Base-by-base conservation (phyloP, 2,888 invertebrate genomes). In the Philaethria dido region DNA sequence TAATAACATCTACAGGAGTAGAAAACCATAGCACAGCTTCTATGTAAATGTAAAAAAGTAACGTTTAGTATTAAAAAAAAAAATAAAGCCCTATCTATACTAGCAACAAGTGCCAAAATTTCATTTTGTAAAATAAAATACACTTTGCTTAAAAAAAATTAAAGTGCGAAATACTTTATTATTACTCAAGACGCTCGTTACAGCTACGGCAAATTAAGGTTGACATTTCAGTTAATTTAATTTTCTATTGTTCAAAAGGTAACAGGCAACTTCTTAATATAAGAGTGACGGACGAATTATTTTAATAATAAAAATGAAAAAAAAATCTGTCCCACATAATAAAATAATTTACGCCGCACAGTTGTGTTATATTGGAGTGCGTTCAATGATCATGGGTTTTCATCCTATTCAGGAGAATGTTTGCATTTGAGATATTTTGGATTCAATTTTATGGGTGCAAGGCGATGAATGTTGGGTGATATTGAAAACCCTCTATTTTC, bases 181-280 rank as follows among this genome's bases (percentile, higher is more conserved):
- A 47, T 69, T 67, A 57, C 52, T 20, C 67, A 69, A 69, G 20
- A 66, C 45, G 36, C 11, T 47, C 64, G 64, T 59, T 52, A 64
- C 64, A 59, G 67, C 45, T 16, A 57, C 52, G 52, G 14, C 59
- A 39, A 62, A 67, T 63, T 62, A 47, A 54, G 16, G 47, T 62
- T 62, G 60, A 52, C 45, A 59, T 64, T 69, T 59, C 22, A 29
- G 39, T 45, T 52, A 57, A 67, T 61, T 69, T 66, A 64, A 66
- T 69, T 69, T 64, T 55, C 9, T 60, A 42, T 48, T 55, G 55
- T 64, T 47, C n/a, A 64, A 69, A 11, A 66, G 25, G 50, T 59
- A 16, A 55, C 18, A 20, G 13, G 50, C 4, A 0, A 59, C 59
- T 60, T 45, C 16, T 16, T 9, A 45, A 45, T 16, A 29, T 29